phyloP scores from a whole-genome alignment of 2,888 invertebrate genomes.

The Andricus quercusramuli region DNA sequence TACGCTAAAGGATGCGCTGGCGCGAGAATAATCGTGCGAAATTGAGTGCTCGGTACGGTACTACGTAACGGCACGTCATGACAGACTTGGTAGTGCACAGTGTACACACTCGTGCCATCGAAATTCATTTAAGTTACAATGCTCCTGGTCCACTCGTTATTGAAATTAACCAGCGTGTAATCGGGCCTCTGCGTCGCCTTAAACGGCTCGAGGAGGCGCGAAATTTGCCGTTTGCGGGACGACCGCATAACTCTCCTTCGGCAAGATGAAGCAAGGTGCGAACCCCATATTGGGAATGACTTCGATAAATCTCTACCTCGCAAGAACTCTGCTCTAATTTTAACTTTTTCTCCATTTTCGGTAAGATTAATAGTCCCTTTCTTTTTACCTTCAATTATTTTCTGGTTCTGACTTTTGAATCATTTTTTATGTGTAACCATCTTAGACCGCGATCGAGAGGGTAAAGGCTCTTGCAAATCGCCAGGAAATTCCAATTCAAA shows the following conservation, averaged over 20 bases:
- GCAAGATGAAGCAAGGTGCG: constrained; percentile 64
- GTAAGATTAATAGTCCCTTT: background rate
- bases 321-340: constrained; percentile 43
- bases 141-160: constrained; percentile 59
- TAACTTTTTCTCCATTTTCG: constrained; percentile 4
- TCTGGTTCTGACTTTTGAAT: background rate
- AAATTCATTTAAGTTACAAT: constrained; percentile 59
- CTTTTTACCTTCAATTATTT: background rate
- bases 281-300: constrained; percentile 70
- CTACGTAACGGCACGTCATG: constrained; percentile 41
- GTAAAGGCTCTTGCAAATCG: too few species aligned
- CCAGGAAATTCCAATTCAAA: too few species aligned
- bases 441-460: too few species aligned
- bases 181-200: constrained; percentile 64
- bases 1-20: constrained; percentile 41
- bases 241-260: constrained; percentile 57
- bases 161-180: constrained; percentile 72
- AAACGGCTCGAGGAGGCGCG: constrained; percentile 67
- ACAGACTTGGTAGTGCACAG: constrained; percentile 18
- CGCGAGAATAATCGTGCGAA: constrained; percentile 51
- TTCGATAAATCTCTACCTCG: constrained; percentile 68
- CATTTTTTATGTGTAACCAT: background rate
- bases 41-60: constrained; percentile 47
- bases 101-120: constrained; percentile 44
- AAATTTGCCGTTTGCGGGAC: constrained; percentile 67